phyloP scores from a whole-genome alignment of 92 coral and sea anemone species.

The Desmophyllum pertusum region DNA sequence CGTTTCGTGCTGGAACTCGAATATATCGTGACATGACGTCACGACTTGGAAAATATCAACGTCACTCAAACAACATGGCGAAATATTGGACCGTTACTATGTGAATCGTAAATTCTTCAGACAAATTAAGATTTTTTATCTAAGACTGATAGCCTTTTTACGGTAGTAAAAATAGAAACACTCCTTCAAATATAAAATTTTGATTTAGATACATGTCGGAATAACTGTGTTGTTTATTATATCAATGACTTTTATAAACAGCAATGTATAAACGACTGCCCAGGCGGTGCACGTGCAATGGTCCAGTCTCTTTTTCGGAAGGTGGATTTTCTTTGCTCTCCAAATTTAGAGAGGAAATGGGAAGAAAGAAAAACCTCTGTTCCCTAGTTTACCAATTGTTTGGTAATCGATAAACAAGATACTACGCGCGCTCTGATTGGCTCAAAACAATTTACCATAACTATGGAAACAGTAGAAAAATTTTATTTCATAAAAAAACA shows the following conservation, averaged over 20 bases:
- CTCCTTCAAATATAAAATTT: neutral
- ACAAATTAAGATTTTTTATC: neutral
- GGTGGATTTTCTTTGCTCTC: too few relatives aligned
- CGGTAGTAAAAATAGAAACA: neutral
- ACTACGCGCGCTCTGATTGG: too few relatives aligned
- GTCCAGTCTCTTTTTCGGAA: too few relatives aligned
- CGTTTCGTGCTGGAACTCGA: slow-evolving; percentile 11
- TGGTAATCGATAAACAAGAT: too few relatives aligned
- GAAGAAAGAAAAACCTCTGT: too few relatives aligned
- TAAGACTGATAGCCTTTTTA: slow-evolving; percentile 15
- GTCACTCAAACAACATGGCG: slow-evolving; percentile 1
- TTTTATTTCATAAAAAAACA: too few relatives aligned
- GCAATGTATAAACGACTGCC: too few relatives aligned
- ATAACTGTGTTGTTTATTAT: neutral
- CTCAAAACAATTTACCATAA: too few relatives aligned
- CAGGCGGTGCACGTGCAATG: too few relatives aligned
- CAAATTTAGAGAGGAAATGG: too few relatives aligned
- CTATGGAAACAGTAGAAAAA: too few relatives aligned
- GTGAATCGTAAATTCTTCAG: slow-evolving; percentile 20
- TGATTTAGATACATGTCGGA: neutral
- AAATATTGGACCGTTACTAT: neutral
- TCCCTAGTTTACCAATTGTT: too few relatives aligned
- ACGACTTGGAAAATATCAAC: slow-evolving; percentile 5
- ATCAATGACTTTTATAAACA: neutral
- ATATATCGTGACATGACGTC: slow-evolving; percentile 40